Evolutionary conservation across 2,888 invertebrate species (phyloP).

Genomic region (Mimachlamys varia): DNA sequence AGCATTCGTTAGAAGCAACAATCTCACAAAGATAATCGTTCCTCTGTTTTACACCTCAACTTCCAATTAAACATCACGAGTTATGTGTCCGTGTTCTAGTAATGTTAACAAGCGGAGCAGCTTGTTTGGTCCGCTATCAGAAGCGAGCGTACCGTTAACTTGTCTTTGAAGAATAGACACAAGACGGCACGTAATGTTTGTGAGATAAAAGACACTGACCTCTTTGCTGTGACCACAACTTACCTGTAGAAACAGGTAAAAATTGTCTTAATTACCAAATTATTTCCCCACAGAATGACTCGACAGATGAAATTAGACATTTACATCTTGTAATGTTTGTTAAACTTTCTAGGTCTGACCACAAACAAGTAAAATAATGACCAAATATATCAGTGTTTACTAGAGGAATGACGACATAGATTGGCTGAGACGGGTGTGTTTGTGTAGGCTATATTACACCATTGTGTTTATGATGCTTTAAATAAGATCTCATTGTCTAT

Average conservation of each 20-base stretch:
- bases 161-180: constrained; percentile 1
- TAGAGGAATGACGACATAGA: too few relatives aligned
- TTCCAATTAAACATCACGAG: background rate
- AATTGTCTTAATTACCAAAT: constrained; percentile 19
- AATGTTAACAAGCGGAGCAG: background rate
- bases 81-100: background rate
- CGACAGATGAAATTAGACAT: background rate
- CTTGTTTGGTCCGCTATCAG: constrained; percentile 2
- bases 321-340: background rate
- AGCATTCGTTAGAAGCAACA: background rate
- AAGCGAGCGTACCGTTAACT: background rate
- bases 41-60: background rate
- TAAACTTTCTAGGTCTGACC: background rate
- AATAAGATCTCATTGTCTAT: too few relatives aligned
- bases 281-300: background rate
- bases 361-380: background rate
- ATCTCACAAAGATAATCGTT: background rate
- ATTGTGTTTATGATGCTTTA: too few relatives aligned
- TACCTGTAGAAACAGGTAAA: constrained; percentile 21
- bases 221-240: background rate
- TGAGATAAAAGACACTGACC: background rate
- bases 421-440: too few relatives aligned
- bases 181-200: background rate
- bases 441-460: too few relatives aligned
- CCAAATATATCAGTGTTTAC: background rate